Conservation (phyloP, 2,888 invertebrate species). For the Timandra comae region DNA sequence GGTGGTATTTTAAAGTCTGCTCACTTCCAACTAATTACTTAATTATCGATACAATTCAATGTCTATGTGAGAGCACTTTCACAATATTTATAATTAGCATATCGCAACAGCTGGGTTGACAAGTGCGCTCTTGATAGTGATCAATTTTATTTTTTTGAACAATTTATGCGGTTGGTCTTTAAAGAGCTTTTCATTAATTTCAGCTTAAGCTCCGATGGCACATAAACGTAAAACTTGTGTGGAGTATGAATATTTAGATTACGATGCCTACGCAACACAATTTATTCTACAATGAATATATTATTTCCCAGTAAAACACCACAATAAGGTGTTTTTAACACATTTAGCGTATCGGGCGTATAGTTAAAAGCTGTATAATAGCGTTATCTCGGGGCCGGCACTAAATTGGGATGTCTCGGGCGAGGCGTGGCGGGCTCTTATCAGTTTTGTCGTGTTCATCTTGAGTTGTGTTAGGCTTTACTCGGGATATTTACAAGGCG, state of each 20-base stretch:
- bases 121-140: constrained; percentile 10
- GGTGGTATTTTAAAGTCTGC: no score
- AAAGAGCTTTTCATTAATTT: constrained; percentile 18
- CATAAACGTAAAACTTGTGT: constrained; percentile 11
- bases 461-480: constrained; percentile 77
- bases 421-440: constrained; percentile 61
- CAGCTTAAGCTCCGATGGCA: constrained; percentile 12
- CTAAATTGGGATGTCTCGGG: constrained; percentile 74
- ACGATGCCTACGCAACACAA: constrained; percentile 33
- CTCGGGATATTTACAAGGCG: constrained; percentile 65
- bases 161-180: constrained; percentile 18
- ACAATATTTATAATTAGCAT: constrained; percentile 7
- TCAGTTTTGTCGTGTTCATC: constrained; percentile 75
- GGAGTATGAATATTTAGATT: constrained; percentile 32
- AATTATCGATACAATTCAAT: no score
- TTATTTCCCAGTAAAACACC: constrained; percentile 31
- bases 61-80: constrained; percentile 18
- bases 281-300: background rate
- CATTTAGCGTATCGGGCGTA: constrained; percentile 72
- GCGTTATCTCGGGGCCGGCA: constrained; percentile 71
- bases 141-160: constrained; percentile 16
- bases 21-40: no score
- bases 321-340: constrained; percentile 64
- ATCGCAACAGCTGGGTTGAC: constrained; percentile 10
- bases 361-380: constrained; percentile 77